phyloP scores from a whole-genome alignment of 2,888 invertebrate species.

The Conus canariensis region DNA sequence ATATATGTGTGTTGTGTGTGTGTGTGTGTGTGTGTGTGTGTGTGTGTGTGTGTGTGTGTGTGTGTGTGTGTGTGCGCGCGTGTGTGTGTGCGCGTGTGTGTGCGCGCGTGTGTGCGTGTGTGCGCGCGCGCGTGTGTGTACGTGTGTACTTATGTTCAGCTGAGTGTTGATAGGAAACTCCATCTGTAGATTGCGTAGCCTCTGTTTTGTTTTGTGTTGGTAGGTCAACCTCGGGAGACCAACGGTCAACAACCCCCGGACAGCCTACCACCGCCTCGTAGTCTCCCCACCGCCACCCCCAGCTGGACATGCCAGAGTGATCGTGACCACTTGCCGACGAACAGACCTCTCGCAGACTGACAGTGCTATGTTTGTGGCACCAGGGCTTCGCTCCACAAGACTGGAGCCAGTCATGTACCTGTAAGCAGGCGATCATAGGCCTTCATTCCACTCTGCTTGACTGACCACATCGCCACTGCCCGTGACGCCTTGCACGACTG shows the following conservation, averaged over 20 bases:
- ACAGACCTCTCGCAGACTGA: neutral
- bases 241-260: neutral
- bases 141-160: too few relatives aligned
- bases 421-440: neutral
- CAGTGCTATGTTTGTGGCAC: neutral
- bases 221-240: neutral
- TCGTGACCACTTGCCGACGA: neutral
- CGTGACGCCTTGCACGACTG: neutral
- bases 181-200: neutral
- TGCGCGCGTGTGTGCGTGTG: too few relatives aligned
- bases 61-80: too few relatives aligned
- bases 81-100: too few relatives aligned
- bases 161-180: too few relatives aligned
- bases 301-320: neutral
- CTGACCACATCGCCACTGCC: neutral
- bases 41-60: too few relatives aligned
- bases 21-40: too few relatives aligned
- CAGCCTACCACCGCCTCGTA: neutral
- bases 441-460: neutral
- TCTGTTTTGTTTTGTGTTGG: neutral
- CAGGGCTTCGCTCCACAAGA: neutral
- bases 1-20: too few relatives aligned
- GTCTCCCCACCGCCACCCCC: neutral
- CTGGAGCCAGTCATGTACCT: neutral
- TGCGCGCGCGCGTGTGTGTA: too few relatives aligned